Evolutionary conservation across 1,140 invertebrate species (phyloP).

Genomic region (Spodoptera frugiperda): DNA sequence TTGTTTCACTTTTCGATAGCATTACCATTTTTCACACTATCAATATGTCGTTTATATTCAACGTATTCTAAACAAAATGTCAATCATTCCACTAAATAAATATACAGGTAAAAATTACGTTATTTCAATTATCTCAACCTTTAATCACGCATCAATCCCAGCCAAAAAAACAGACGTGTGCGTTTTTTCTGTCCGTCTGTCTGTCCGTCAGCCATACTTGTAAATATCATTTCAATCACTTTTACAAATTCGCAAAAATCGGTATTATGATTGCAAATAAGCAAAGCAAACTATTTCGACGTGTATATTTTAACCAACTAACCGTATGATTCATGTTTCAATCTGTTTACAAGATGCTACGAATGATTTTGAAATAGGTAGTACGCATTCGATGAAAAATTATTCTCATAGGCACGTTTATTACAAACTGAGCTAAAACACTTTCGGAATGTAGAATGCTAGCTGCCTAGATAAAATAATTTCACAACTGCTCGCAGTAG

Average conservation of each 20-base stretch:
- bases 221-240: background rate
- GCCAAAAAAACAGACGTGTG: no score
- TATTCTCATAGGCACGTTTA: slow-evolving; percentile 4
- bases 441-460: slow-evolving; percentile 6
- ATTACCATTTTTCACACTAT: no score
- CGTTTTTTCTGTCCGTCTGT: no score
- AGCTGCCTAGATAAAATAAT: background rate
- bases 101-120: no score
- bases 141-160: no score
- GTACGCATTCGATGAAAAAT: background rate
- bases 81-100: no score
- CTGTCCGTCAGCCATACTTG: background rate
- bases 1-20: no score
- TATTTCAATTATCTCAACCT: no score
- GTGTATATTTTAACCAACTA: background rate
- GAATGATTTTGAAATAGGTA: background rate
- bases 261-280: background rate
- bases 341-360: slow-evolving; percentile 8
- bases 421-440: background rate
- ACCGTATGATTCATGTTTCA: background rate
- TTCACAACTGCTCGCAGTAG: background rate
- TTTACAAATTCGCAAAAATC: background rate
- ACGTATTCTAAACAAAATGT: no score
- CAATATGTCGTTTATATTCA: no score
- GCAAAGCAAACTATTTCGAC: slow-evolving; percentile 8